Evolutionary conservation across 2,797 vertebrate genomes (phyloP).

Genomic region (Argyrosomus regius): DNA sequence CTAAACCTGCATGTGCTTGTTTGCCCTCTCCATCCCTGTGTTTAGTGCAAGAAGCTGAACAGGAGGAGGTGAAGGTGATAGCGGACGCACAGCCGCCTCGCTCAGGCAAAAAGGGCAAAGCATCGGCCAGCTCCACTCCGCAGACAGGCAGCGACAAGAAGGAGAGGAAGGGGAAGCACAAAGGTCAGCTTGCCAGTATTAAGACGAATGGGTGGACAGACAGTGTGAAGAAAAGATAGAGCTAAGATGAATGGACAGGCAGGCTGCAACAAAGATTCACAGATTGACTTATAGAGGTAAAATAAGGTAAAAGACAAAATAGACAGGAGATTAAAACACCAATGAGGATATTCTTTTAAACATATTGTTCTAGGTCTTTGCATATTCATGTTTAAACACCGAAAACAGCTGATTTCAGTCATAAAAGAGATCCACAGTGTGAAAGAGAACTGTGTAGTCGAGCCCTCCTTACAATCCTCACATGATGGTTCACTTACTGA

Average conservation of each 20-base stretch:
- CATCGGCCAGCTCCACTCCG: conserved; percentile 87
- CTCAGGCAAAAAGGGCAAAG: conserved; percentile 94
- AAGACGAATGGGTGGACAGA: conserved; percentile 28
- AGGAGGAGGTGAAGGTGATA: conserved; percentile 90
- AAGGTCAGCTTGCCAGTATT: conserved; percentile 90
- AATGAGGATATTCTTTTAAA: background rate
- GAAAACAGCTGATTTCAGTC: conserved; percentile 5
- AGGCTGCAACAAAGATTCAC: background rate
- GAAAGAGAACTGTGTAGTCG: conserved; percentile 17
- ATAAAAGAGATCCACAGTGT: background rate
- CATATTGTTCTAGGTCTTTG: background rate
- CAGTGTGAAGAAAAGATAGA: conserved; percentile 9
- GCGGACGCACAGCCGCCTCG: conserved; percentile 89
- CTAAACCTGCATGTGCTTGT: conserved; percentile 21
- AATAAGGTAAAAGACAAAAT: background rate
- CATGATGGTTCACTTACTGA: conserved; percentile 25
- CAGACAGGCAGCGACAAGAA: conserved; percentile 93
- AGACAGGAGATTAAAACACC: background rate
- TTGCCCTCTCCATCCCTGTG: conserved; percentile 37
- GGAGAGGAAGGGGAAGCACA: conserved; percentile 96
- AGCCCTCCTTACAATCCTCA: conserved; percentile 12
- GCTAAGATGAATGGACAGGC: conserved; percentile 14
- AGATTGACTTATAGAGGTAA: conserved; percentile 17
- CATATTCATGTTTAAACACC: background rate
- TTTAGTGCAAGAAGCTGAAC: conserved; percentile 96